Evolutionary conservation across 1,140 invertebrate genomes (phyloP).

Genomic region (Penaeus indicus): DNA sequence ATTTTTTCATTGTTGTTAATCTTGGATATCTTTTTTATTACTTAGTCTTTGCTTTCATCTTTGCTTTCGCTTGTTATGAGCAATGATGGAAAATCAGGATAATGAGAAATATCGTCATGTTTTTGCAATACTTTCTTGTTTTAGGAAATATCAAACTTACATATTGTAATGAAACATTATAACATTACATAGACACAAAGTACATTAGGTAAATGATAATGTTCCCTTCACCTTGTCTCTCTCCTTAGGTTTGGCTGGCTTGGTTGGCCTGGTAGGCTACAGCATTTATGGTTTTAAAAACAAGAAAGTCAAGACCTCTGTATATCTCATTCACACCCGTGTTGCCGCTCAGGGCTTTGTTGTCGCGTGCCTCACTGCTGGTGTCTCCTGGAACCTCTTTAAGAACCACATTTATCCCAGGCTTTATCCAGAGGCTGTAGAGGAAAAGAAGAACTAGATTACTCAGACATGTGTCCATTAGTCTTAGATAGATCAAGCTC

Average conservation of each 20-base stretch:
- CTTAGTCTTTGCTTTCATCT: too few species aligned
- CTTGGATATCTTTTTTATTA: too few species aligned
- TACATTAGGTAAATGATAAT: background rate
- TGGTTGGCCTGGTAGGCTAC: conserved; percentile 59
- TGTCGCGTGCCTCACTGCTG: conserved; percentile 56
- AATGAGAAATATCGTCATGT: too few species aligned
- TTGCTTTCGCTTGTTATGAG: too few species aligned
- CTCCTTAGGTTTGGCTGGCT: conserved; percentile 43
- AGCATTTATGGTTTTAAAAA: conserved; percentile 51
- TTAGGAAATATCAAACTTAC: too few species aligned
- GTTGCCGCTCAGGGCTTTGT: conserved; percentile 61
- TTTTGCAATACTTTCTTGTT: too few species aligned
- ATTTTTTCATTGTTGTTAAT: too few species aligned
- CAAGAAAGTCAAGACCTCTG: conserved; percentile 48
- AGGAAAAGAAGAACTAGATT: conserved; percentile 41
- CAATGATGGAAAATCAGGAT: too few species aligned
- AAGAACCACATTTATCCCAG: conserved; percentile 31
- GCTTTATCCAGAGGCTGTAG: conserved; percentile 32
- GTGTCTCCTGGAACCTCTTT: conserved; percentile 52
- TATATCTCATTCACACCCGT: conserved; percentile 62
- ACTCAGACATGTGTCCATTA: background rate
- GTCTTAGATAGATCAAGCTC: background rate
- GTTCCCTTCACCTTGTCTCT: background rate
- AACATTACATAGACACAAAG: background rate
- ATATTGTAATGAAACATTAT: too few species aligned